A percentile compares a stretch with the other conserved stretches of the same genome.
phyloP scores from a whole-genome alignment of 2,797 vertebrate species.

The Etheostoma perlongum region DNA sequence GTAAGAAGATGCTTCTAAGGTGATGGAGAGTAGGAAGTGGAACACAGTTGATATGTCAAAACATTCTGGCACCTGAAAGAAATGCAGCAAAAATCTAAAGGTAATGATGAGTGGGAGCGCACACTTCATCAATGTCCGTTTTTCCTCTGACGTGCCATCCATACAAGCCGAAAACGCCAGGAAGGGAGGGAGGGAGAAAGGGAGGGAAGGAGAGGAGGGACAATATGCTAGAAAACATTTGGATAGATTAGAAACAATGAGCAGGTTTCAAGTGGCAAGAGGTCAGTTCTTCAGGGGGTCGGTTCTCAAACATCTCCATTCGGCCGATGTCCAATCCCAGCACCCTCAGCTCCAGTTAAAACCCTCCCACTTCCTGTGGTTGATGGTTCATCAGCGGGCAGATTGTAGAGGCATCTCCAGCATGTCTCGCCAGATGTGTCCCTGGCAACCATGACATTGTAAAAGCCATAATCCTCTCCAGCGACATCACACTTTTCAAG shows the following conservation, averaged over 20 bases:
- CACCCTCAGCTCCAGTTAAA: slow-evolving; percentile 67
- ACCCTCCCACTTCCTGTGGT: slow-evolving; percentile 68
- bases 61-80: slow-evolving; percentile 68
- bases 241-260: slow-evolving; percentile 80
- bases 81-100: slow-evolving; percentile 68
- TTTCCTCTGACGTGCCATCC: slow-evolving; percentile 54
- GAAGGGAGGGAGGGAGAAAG: background rate
- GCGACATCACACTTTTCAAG: slow-evolving; percentile 49
- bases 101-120: slow-evolving; percentile 54
- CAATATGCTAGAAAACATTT: slow-evolving; percentile 77
- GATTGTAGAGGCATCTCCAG: slow-evolving; percentile 63
- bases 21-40: slow-evolving; percentile 39
- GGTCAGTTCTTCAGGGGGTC: slow-evolving; percentile 69
- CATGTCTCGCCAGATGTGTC: slow-evolving; percentile 66
- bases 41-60: slow-evolving; percentile 66
- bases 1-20: slow-evolving; percentile 43
- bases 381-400: slow-evolving; percentile 56
- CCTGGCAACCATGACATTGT: slow-evolving; percentile 60
- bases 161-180: slow-evolving; percentile 34
- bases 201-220: slow-evolving; percentile 32
- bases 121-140: slow-evolving; percentile 50
- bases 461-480: slow-evolving; percentile 57
- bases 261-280: slow-evolving; percentile 80
- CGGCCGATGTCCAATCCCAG: slow-evolving; percentile 62
- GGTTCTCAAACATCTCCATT: slow-evolving; percentile 55